phyloP scores from a whole-genome alignment of 64 coral and sea anemone species.

The Acropora yongei region DNA sequence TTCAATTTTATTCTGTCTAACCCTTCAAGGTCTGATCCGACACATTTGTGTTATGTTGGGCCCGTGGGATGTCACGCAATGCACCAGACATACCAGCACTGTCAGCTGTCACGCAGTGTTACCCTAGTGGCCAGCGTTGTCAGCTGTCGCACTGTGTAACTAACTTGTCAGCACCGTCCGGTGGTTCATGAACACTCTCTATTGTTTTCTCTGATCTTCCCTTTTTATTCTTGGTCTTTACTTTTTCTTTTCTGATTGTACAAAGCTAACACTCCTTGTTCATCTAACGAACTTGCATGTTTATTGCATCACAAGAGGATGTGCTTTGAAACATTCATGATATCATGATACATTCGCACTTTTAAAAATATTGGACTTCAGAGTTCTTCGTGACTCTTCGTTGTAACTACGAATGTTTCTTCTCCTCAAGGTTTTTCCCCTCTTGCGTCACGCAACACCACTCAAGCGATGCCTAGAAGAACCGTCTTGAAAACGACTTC shows the following conservation, averaged over 20 bases:
- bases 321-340: background rate
- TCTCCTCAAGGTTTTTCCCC: slow-evolving; percentile 21
- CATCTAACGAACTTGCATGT: background rate
- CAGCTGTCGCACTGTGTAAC: no score
- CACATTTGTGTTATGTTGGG: background rate
- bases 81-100: background rate
- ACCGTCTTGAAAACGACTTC: slow-evolving; percentile 10
- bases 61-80: background rate
- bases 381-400: background rate
- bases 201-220: background rate
- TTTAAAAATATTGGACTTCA: no score
- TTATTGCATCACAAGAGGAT: background rate
- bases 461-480: background rate
- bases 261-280: background rate
- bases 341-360: no score
- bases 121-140: no score
- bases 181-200: background rate
- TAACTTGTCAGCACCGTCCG: no score
- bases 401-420: slow-evolving; percentile 11
- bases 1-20: background rate
- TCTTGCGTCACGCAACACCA: background rate
- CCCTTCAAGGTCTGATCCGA: background rate
- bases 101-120: no score
- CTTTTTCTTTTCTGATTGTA: background rate
- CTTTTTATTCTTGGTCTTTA: background rate